These are phyloP conservation scores for Ctenosaura bakeri DNA, from an alignment of 2,797 vertebrate genomes.

Conservation along the genomic window DNA sequence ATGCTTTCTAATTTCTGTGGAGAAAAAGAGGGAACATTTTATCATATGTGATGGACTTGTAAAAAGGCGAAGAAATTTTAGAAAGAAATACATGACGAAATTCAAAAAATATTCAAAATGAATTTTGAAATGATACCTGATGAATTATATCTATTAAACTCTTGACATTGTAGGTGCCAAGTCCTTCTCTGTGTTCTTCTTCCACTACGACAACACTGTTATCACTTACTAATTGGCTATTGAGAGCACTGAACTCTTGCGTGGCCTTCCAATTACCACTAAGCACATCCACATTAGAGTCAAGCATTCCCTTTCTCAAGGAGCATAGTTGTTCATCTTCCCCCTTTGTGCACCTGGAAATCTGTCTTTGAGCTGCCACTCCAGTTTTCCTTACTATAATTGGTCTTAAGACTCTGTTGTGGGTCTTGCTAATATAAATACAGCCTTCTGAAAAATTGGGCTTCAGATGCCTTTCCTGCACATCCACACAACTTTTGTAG, in stretches of 20 bases:
- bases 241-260: background rate
- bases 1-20: too few relatives aligned
- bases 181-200: background rate
- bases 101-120: too few relatives aligned
- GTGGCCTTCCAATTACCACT: background rate
- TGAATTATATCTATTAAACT: too few relatives aligned
- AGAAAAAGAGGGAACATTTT: too few relatives aligned
- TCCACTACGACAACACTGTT: background rate
- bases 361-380: background rate
- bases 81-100: too few relatives aligned
- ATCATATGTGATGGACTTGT: too few relatives aligned
- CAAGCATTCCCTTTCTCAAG: background rate
- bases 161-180: background rate
- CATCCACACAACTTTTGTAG: background rate
- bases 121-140: too few relatives aligned
- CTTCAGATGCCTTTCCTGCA: background rate
- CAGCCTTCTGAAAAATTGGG: background rate
- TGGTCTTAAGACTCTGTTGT: too few relatives aligned
- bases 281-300: background rate
- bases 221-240: constrained; percentile 8
- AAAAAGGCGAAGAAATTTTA: too few relatives aligned
- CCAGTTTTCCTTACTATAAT: background rate
- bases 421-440: background rate
- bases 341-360: background rate
- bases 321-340: background rate